These are phyloP conservation scores for Scaptomyza polygonia DNA, from an alignment of 2,888 invertebrate species.

Conservation along the genomic window DNA sequence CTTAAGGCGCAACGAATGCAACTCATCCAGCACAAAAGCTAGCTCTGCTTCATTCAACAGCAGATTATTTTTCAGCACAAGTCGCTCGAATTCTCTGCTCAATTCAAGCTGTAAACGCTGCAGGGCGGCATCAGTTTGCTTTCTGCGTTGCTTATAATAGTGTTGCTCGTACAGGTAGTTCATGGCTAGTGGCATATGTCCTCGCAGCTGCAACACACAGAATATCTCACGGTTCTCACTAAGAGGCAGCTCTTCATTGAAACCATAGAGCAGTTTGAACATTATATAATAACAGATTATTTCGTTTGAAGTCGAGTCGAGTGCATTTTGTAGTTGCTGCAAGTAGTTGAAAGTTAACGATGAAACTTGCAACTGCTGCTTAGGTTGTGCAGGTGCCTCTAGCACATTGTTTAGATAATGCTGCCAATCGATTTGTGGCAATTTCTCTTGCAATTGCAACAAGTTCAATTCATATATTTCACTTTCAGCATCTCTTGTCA, in stretches of 20 bases:
- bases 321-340: conserved; percentile 45
- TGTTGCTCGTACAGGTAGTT: conserved; percentile 70
- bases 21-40: conserved; percentile 61
- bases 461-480: conserved; percentile 47
- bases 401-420: conserved; percentile 61
- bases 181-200: conserved; percentile 72
- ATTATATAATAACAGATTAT: conserved; percentile 76
- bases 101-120: conserved; percentile 50
- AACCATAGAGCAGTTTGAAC: conserved; percentile 71
- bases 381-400: conserved; percentile 10
- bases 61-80: conserved; percentile 60
- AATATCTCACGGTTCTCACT: conserved; percentile 29
- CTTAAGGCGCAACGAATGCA: conserved; percentile 64
- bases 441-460: conserved; percentile 40
- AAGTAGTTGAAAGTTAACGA: conserved; percentile 54
- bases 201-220: conserved; percentile 69
- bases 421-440: conserved; percentile 69
- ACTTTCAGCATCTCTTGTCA: conserved; percentile 37
- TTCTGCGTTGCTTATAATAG: conserved; percentile 53
- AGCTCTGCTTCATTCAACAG: conserved; percentile 51
- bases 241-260: conserved; percentile 63
- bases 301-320: conserved; percentile 65
- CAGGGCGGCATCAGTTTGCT: conserved; percentile 54
- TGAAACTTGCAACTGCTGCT: conserved; percentile 60
- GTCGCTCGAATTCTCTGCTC: conserved; percentile 46